Evolutionary conservation across 2,888 invertebrate genomes (phyloP).

Genomic region (Caenorhabditis sp.): DNA sequence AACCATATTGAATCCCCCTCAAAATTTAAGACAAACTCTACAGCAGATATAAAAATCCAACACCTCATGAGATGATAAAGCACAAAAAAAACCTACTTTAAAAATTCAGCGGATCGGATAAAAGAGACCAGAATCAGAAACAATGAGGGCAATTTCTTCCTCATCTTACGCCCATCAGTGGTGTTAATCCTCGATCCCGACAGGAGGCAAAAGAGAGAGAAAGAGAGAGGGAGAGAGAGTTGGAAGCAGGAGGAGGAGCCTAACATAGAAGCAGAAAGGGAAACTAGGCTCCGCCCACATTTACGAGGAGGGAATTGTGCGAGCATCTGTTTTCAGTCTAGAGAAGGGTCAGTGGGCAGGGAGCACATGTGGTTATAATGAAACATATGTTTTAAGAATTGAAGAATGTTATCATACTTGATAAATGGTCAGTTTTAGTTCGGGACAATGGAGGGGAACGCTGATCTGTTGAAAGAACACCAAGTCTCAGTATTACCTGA

Average conservation of each 20-base stretch:
- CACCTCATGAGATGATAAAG: not conserved
- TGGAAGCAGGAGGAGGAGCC: not conserved
- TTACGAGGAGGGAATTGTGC: slow-evolving; percentile 1
- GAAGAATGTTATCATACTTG: slow-evolving; percentile 23
- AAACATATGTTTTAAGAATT: slow-evolving; percentile 14
- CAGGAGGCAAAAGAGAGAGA: not conserved
- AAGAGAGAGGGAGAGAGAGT: not conserved
- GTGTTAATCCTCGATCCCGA: slow-evolving; percentile 4
- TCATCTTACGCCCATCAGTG: slow-evolving; percentile 35
- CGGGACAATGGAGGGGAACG: no score
- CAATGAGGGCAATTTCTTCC: slow-evolving; percentile 8
- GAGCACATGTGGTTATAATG: slow-evolving; percentile 25
- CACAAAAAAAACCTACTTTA: slow-evolving; percentile 20
- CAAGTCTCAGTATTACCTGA: no score
- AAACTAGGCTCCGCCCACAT: not conserved
- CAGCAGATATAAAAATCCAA: no score
- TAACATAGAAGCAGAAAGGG: not conserved
- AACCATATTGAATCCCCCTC: no score
- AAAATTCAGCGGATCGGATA: slow-evolving; percentile 18
- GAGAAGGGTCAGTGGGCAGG: not conserved
- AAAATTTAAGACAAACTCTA: no score
- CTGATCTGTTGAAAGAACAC: no score
- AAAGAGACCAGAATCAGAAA: slow-evolving; percentile 24
- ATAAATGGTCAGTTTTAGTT: slow-evolving; percentile 19
- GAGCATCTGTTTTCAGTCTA: slow-evolving; percentile 9